Percentiles rank a stretch among this genome's conserved stretches.
Conservation (phyloP, 2,113 vertebrate species). For the Hippocampus guttulatus region DNA sequence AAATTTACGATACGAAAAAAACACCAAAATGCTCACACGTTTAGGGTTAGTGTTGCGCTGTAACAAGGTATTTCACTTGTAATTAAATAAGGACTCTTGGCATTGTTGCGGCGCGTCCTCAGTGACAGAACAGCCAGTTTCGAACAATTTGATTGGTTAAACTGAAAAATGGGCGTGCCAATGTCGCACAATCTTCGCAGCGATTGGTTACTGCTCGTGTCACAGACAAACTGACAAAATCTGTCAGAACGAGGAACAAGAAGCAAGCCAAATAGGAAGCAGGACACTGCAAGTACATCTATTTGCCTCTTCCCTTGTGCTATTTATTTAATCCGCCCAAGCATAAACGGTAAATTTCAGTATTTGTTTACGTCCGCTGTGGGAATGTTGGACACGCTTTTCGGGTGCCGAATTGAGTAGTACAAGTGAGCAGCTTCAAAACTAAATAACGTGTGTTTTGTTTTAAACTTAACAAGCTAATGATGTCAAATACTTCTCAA, state of each 20-base stretch:
- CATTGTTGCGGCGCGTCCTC: rapidly evolving
- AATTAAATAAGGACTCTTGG: background rate
- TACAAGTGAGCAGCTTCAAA: too few relatives aligned
- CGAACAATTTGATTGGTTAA: slow-evolving; percentile 39
- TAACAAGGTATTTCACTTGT: rapidly evolving
- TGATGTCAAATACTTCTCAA: background rate
- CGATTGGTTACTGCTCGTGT: slow-evolving; percentile 29
- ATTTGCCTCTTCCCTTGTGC: background rate
- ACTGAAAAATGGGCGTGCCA: background rate
- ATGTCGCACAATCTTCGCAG: rapidly evolving
- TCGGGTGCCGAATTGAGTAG: too few relatives aligned
- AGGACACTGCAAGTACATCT: background rate
- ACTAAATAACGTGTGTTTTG: background rate
- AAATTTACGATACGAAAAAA: rapidly evolving
- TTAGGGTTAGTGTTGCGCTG: rapidly evolving
- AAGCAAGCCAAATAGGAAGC: background rate
- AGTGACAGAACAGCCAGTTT: slow-evolving; percentile 19
- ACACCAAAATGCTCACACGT: rapidly evolving
- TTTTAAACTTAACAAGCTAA: background rate
- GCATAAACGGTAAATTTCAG: slow-evolving; percentile 30
- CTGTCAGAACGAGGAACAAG: background rate
- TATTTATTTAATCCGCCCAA: background rate
- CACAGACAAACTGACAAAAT: background rate
- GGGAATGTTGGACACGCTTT: background rate
- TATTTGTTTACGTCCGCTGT: background rate